phyloP scores from a whole-genome alignment of 2,797 vertebrate genomes.

The Periophthalmus magnuspinnatus region DNA sequence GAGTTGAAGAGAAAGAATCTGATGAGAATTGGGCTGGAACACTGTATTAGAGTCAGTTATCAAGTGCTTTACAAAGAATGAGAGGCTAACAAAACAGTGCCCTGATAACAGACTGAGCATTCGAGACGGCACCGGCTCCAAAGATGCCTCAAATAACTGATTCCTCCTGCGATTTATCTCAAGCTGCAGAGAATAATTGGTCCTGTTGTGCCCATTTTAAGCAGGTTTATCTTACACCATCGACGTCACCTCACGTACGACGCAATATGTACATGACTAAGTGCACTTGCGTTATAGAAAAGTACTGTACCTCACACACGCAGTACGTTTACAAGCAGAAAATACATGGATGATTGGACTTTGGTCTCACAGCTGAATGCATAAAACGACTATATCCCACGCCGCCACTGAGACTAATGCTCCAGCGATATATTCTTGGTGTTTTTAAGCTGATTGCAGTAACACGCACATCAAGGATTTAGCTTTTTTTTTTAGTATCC shows the following conservation, averaged over 20 bases:
- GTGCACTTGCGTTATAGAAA: neutral
- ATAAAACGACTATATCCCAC: neutral
- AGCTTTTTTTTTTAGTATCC: neutral
- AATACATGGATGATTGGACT: neutral
- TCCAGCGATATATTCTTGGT: neutral
- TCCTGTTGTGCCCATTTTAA: constrained; percentile 1
- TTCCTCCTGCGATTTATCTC: constrained; percentile 51
- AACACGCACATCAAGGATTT: neutral
- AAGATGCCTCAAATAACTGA: constrained; percentile 30
- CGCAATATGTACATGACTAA: neutral
- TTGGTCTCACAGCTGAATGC: neutral
- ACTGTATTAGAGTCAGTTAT: constrained; percentile 22
- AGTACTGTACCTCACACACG: neutral
- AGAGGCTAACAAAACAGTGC: constrained; percentile 37
- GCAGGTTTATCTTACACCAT: neutral
- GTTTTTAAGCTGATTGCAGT: neutral
- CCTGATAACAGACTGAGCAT: constrained; percentile 36
- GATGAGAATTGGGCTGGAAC: constrained; percentile 24
- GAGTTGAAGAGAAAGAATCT: constrained; percentile 15
- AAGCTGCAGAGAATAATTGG: constrained; percentile 40
- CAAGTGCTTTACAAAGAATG: constrained; percentile 22
- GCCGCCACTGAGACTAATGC: neutral
- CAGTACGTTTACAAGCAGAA: constrained; percentile 2
- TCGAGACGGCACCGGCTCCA: constrained; percentile 22
- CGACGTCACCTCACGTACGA: neutral